Evolutionary conservation across 2,888 invertebrate species (phyloP).

Genomic region (Acanthosoma haemorrhoidale): DNA sequence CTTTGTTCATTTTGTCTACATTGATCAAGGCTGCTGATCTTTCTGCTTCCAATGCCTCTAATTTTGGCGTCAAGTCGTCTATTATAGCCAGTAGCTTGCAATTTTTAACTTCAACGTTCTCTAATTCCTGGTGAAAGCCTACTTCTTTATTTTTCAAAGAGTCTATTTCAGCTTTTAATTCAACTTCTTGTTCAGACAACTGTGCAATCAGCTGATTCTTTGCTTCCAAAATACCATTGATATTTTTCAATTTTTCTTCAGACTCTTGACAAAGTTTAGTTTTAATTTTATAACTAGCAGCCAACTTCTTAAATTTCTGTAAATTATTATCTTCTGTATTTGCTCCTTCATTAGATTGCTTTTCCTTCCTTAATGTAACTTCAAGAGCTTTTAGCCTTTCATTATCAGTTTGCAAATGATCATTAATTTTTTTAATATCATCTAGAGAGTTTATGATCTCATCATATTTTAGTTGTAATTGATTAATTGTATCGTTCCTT

Average conservation of each 20-base stretch:
- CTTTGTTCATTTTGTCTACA: conserved; percentile 50
- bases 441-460: neutral
- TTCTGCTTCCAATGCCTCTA: conserved; percentile 22
- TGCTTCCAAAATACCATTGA: conserved; percentile 30
- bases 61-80: conserved; percentile 3
- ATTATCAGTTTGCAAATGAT: neutral
- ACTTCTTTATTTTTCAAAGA: neutral
- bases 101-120: conserved; percentile 2
- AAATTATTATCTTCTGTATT: conserved; percentile 11
- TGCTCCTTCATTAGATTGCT: neutral
- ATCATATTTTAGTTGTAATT: neutral
- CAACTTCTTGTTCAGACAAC: conserved; percentile 21
- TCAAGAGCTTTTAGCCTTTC: neutral
- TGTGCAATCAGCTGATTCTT: conserved; percentile 22
- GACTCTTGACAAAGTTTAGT: conserved; percentile 59
- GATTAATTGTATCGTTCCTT: conserved; percentile 12
- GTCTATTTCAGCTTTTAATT: neutral
- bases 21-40: conserved; percentile 41
- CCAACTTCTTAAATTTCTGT: conserved; percentile 68
- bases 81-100: neutral
- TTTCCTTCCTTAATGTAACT: neutral
- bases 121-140: neutral
- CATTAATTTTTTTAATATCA: neutral
- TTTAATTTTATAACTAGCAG: conserved; percentile 70
- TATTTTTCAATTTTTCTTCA: conserved; percentile 46